Base-by-base conservation (phyloP, 37 sponge, comb jelly and placozoan species). In the Beroe forskalii region DNA sequence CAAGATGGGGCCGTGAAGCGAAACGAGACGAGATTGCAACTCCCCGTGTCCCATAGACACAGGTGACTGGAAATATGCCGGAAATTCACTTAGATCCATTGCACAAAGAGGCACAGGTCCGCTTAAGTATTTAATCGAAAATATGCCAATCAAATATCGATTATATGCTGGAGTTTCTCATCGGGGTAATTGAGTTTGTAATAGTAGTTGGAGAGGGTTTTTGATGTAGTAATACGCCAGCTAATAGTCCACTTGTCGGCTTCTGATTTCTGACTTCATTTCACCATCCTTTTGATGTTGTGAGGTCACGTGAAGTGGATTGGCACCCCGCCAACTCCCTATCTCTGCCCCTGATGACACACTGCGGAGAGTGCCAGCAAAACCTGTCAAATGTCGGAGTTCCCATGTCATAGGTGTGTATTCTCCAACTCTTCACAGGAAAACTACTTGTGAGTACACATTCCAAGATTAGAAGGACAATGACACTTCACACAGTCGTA, bases 71-170 rank as follows among this genome's bases (percentile, higher is more conserved):
- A 48, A 48, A 48, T 48, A 48, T 12, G 6, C 12, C 12, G 6
- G 55, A 48, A 48, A 48, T 48, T 48, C 55, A 48, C 55, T 48
- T 48, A 48, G 55, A 48, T 48, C 12, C 55, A 48, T 48, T 17
- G 55, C 55, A 48, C 55, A 48, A 48, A 48, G 55, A 12, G 6
- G 55, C 55, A 48, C 55, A 12, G 55, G 6, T 12, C 55, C 55
- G 12, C 38, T 69, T 69, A 69, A 69, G 72, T 32, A 69, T 35
- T 69, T 69, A 69, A 69, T 69, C 72, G 72, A 36, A 69, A 69
- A 69, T 69, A 69, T 32, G 72, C 32, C 72, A 69, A 69, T 69
- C 32, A 69, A 69, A 69, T 32, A 69, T 69, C 72, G 72, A 69
- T 69, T 69, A 69, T 20, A 17, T 69, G 35, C 72, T 69, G 55